Evolutionary conservation across 2,888 invertebrate genomes (phyloP), one percentile per base, ranked within the genome.

Genomic region (Cistogaster globosa): DNA sequence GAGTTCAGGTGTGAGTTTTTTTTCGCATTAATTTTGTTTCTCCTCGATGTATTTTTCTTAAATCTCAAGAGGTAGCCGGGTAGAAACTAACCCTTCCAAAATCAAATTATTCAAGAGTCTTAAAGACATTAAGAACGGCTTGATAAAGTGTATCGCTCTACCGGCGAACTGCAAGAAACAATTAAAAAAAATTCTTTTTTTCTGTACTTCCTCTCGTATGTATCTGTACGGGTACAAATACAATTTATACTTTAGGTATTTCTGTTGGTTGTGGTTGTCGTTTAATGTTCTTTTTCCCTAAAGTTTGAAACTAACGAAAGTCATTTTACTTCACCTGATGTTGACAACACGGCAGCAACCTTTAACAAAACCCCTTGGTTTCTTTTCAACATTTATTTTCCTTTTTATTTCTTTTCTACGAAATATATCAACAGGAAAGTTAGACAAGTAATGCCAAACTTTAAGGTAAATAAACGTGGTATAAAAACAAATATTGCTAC

Each of bases 401-500:
- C 69, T 63, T 60, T 20, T 20, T 14, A 14, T n/a, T 36, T 42
- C 14, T 20, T 60, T 58, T 71, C 14, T n/a, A 51, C 48, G 55
- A 22, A 20, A 51, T 67, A 82, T 76, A 63, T 71, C 82, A 82
- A 82, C 71, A 75, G 63, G 51, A 83, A 71, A 63, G n/a, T 65
- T 36, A 62, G 36, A 20, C 53, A 67, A 51, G 68, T 22, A 51
- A 42, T 60, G 48, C 45, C 60, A 62, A 72, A 51, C 60, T 58
- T 67, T 62, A 68, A 71, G 65, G 79, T 51, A 74, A 79, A 74
- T 69, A 83, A 75, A 75, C 38, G 55, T 51, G 16, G n/a, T 42
- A 58, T 42, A 57, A 78, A 75, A 51, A 26, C 57, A 77, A 82
- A 77, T 77, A 68, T 5, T 20, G 20, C 42, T 26, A 51, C 11